Conservation (phyloP, 2,797 vertebrate species). For the Passerculus sandwichensis region DNA sequence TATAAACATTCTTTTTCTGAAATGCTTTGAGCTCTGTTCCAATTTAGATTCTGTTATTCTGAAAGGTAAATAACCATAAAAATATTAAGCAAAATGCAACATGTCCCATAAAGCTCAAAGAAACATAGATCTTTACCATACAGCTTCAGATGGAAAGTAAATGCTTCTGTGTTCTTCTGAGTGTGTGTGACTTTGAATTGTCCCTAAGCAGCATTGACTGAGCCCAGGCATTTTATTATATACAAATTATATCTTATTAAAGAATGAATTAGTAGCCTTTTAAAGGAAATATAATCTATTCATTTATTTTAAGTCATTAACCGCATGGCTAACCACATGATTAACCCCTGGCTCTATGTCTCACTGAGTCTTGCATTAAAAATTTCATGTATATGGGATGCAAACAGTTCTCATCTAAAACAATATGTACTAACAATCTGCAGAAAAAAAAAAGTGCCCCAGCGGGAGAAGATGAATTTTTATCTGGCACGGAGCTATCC, state of each 20-base stretch:
- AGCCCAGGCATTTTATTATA: slow-evolving; percentile 16
- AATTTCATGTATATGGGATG: not conserved
- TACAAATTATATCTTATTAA: slow-evolving; percentile 35
- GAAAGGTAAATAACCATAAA: slow-evolving; percentile 4
- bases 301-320: slow-evolving; percentile 28
- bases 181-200: not conserved
- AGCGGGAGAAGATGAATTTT: not conserved
- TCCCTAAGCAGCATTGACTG: not conserved
- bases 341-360: slow-evolving; percentile 1
- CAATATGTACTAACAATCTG: not conserved
- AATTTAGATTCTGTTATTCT: not conserved
- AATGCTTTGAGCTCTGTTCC: not conserved
- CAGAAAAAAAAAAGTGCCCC: not conserved
- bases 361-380: slow-evolving; percentile 4
- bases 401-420: not conserved
- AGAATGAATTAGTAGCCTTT: slow-evolving; percentile 9
- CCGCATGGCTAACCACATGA: not conserved
- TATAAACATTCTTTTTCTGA: not conserved
- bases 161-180: not conserved
- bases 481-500: not conserved
- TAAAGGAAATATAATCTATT: slow-evolving; percentile 28
- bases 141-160: not conserved
- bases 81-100: not conserved
- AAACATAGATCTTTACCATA: not conserved
- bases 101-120: not conserved